Percentiles rank a stretch among this genome's conserved stretches.
phyloP scores from a whole-genome alignment of 2,113 vertebrate genomes.

The Pungitius pungitius region DNA sequence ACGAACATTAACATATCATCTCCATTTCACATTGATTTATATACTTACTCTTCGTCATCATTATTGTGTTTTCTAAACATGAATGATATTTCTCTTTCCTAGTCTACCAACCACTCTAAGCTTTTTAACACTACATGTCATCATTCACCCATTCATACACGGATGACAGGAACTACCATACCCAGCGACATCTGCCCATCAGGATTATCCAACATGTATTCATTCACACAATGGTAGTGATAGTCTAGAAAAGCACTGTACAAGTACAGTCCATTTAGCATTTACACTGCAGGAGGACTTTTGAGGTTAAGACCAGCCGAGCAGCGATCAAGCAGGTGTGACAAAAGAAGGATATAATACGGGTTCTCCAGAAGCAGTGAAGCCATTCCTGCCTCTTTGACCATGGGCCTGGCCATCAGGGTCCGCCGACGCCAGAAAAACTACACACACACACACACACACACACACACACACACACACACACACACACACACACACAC shows the following conservation, averaged over 20 bases:
- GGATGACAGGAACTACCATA: too few relatives aligned
- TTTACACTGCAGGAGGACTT: too few relatives aligned
- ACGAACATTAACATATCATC: neutral
- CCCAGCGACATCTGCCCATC: too few relatives aligned
- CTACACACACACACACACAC: slow-evolving; percentile 72
- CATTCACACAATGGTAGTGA: too few relatives aligned
- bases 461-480: slow-evolving; percentile 23
- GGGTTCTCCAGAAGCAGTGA: slow-evolving; percentile 96
- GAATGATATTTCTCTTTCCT: too few relatives aligned
- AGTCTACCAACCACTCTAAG: neutral
- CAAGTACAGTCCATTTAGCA: too few relatives aligned
- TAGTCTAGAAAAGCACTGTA: too few relatives aligned
- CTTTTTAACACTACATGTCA: too few relatives aligned
- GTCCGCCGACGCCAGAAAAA: slow-evolving; percentile 95
- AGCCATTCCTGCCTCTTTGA: slow-evolving; percentile 95
- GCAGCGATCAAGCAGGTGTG: neutral
- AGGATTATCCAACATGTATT: too few relatives aligned
- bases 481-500: slow-evolving; percentile 35
- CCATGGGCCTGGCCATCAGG: slow-evolving; percentile 96
- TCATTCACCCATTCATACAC: too few relatives aligned
- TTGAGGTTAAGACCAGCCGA: too few relatives aligned
- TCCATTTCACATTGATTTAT: neutral
- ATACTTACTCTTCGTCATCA: neutral
- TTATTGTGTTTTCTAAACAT: neutral
- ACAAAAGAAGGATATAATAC: slow-evolving; percentile 94